A percentile compares a stretch with the other conserved stretches of the same genome.
Evolutionary conservation across 2,113 vertebrate genomes (phyloP).

Genomic region (Entomyzon cyanotis): DNA sequence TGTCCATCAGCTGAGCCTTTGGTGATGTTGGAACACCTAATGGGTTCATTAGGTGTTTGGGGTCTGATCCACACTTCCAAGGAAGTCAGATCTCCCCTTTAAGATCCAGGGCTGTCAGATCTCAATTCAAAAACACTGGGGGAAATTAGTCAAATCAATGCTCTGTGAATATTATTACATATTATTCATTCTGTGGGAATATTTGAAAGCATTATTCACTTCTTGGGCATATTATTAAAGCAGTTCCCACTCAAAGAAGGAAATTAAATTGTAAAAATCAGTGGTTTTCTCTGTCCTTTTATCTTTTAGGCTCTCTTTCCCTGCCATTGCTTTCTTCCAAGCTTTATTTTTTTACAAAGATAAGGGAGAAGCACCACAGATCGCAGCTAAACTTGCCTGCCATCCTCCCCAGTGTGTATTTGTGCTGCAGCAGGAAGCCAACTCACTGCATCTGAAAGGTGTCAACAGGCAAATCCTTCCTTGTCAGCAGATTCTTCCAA

Average conservation of each 20-base stretch:
- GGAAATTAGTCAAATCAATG: conserved; percentile 32
- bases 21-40: background rate
- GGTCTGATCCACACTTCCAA: background rate
- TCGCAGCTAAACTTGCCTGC: background rate
- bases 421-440: background rate
- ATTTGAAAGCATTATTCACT: conserved; percentile 17
- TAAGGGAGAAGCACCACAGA: background rate
- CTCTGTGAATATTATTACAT: background rate
- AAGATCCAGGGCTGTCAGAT: background rate
- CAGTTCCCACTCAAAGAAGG: background rate
- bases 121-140: conserved; percentile 2
- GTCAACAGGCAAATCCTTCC: conserved; percentile 13
- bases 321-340: background rate
- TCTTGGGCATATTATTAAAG: background rate
- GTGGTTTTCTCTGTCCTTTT: background rate
- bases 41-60: background rate
- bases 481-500: background rate
- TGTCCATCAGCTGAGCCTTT: background rate
- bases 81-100: background rate
- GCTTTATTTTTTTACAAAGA: background rate
- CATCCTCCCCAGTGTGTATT: background rate
- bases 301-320: background rate
- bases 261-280: background rate
- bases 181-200: conserved; percentile 21
- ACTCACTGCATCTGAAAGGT: background rate